phyloP scores from a whole-genome alignment of 2,797 vertebrate genomes.

The Poecilia picta region DNA sequence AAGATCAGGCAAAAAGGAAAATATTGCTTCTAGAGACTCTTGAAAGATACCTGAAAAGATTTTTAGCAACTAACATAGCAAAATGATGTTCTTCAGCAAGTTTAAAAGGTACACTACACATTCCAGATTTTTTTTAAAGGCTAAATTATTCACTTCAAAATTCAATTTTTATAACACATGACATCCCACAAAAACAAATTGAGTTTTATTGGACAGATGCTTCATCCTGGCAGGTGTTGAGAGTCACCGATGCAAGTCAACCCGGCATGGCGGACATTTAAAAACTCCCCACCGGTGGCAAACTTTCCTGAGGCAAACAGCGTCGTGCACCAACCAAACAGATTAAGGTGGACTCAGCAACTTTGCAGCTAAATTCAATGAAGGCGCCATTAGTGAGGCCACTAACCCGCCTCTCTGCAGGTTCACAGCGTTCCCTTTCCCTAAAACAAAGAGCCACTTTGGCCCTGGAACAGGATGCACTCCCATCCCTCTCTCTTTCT shows the following conservation, averaged over 20 bases:
- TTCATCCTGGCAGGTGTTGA: not conserved
- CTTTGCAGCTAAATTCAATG: conserved; percentile 31
- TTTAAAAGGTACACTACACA: not conserved
- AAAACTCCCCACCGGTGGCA: conserved; percentile 18
- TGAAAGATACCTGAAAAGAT: not conserved
- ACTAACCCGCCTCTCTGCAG: conserved; percentile 55
- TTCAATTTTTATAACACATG: not conserved
- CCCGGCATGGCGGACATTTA: not conserved
- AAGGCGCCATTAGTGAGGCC: conserved; percentile 39
- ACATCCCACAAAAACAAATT: not conserved
- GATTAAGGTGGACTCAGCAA: conserved; percentile 22
- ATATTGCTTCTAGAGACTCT: not conserved
- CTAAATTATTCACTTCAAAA: not conserved
- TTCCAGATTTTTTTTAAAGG: not conserved
- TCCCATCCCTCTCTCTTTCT: conserved; percentile 49
- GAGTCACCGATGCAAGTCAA: not conserved
- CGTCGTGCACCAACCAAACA: conserved; percentile 14
- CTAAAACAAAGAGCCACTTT: conserved; percentile 77
- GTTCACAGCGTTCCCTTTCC: conserved; percentile 73
- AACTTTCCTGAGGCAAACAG: conserved; percentile 19
- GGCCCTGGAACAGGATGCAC: conserved; percentile 70
- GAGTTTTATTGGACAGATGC: not conserved
- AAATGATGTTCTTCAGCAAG: not conserved
- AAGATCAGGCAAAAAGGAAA: not conserved
- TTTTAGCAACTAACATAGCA: not conserved